Base-by-base conservation (phyloP, 2,113 vertebrate genomes). In the Plectropomus leopardus region DNA sequence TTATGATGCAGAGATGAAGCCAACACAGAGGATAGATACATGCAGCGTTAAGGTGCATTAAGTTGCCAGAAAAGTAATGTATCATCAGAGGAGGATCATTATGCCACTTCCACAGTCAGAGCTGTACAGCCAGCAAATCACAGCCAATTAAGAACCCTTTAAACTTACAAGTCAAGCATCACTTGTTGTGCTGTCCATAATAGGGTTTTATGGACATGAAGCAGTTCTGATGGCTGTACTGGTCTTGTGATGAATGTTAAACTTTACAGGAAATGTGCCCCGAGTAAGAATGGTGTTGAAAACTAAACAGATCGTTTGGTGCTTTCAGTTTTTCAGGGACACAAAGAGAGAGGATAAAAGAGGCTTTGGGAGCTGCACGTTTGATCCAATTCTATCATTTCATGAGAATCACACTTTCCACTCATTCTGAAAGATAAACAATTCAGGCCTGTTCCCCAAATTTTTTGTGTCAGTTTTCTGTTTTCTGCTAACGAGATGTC, bases 401-500 rank as follows among this genome's bases (percentile, higher is more conserved):
- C 79, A 85, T 78, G 70, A 89, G 87, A 94, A 90, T 92, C 81
- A 79, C 88, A 85, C 83, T 87, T 92, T 92, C 85, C 76, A 73
- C 84, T 89, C 83, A 80, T 91, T 91, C 88, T 64, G 67, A 71
- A 81, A 82, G 81, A 86, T 83, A 91, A 95, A 93, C 91, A 94
- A 82, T 91, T 90, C 86, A 85, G 83, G 83, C 86, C 81, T 44
- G 83, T 90, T 93, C 82, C 83, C 85, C 86, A 81, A 85, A 88
- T 89, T 93, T 94, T 92, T 88, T 92, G 78, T 91, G 88, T 87
- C 92, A 88, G 85, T 94, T 94, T 95, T 94, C 92, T 95, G 94
- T 95, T 94, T 95, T 94, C 87, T 82, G 92, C 92, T 92, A 95
- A 95, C 88, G 92, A 94, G 89, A 92, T 92, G 94, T 95, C 93